Evolutionary conservation across 2,888 invertebrate genomes (phyloP), one percentile per base, ranked within the genome.

Genomic region (Myathropa florea): DNA sequence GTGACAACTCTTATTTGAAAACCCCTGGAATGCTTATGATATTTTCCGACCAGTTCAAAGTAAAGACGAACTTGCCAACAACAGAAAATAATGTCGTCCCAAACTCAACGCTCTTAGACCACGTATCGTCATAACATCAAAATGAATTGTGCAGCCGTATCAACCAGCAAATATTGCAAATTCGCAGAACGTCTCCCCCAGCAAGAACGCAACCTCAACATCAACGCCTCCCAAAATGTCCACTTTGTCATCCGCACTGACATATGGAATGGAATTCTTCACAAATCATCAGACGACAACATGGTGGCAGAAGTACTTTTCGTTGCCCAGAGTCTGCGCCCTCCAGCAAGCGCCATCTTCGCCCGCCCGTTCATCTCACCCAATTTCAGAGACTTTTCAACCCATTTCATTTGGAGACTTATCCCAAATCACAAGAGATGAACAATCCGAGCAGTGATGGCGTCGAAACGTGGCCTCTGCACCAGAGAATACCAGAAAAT

Each of bases 391-490:
- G 28, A 60, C 39, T 67, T 59, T 60, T 68, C 77, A 70, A 61
- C 60, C 63, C 68, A 65, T 65, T 36, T 65, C 60, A 76, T n/a
- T 65, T 23, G 57, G 23, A 80, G 55, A 67, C 72, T 71, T 55
- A 71, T 75, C 63, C 36, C 57, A 46, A 70, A 75, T 70, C 67
- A 80, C 14, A 14, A 36, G 61, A 70, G 71, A 67, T 76, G 60
- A 61, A 61, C n/a, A 71, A 53, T 73, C 61, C 63, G 61, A 59
- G 18, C 83, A 70, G 57, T 39, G 67, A 75, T 84, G 84, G 75
- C 81, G 84, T 76, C 81, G 71, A 84, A 84, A 81, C 26, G 75
- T 71, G 36, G 60, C 67, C 63, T 30, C 57, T 78, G 61, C 76
- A 67, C 46, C 23, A 21, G 53, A 23, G 53, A 63, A 39, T 39